Evolutionary conservation across 1,140 invertebrate genomes (phyloP).

Genomic region (Solen grandis): DNA sequence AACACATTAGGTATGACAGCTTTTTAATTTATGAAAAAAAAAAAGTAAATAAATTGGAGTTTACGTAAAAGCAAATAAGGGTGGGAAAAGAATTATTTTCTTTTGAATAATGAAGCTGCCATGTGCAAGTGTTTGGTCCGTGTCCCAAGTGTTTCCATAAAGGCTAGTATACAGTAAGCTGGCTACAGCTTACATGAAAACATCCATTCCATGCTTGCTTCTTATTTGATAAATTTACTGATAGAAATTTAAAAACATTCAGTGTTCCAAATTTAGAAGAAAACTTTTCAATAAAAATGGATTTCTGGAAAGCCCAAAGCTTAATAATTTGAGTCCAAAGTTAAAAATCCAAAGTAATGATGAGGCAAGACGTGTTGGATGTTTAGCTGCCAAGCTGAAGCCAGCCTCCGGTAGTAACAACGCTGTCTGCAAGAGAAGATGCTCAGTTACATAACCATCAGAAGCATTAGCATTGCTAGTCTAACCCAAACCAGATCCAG

Average conservation of each 20-base stretch:
- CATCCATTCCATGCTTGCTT: no score
- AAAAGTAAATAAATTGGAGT: neutral
- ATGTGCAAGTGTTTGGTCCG: constrained; percentile 42
- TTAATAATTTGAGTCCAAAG: no score
- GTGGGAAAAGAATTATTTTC: neutral
- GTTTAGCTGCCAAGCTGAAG: constrained; percentile 41
- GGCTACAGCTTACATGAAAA: no score
- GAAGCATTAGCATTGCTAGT: constrained; percentile 48
- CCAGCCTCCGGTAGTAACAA: neutral
- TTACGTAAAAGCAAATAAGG: neutral
- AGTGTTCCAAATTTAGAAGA: no score
- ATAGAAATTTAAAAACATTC: no score
- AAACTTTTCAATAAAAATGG: no score
- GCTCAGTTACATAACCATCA: constrained; percentile 24
- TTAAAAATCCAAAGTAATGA: no score
- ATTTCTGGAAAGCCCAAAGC: no score
- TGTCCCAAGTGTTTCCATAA: constrained; percentile 53
- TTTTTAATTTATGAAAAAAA: neutral
- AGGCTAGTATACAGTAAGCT: no score
- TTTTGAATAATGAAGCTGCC: constrained; percentile 38
- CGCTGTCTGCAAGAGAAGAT: constrained; percentile 49
- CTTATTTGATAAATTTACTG: no score
- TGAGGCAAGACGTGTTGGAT: constrained; percentile 13
- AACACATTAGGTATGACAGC: constrained; percentile 39
- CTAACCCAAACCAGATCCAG: no score